Percentiles rank a stretch among this genome's conserved stretches.
Evolutionary conservation across 2,113 vertebrate species (phyloP).

Genomic region (Tor tambroides): DNA sequence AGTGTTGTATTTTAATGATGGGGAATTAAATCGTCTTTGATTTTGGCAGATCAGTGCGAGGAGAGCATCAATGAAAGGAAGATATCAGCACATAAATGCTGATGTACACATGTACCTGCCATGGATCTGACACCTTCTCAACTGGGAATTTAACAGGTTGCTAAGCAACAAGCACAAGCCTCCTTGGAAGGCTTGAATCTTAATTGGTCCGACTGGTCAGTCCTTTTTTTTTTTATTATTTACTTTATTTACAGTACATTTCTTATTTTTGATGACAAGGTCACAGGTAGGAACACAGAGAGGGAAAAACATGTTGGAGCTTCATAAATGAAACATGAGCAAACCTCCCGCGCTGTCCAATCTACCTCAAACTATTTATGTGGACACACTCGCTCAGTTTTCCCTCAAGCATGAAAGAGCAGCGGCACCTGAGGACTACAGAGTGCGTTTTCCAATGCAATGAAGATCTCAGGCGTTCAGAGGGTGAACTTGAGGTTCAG

Average conservation of each 20-base stretch:
- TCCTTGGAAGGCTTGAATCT: conserved; percentile 45
- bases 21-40: not conserved
- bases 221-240: conserved; percentile 1
- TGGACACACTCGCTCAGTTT: conserved; percentile 44
- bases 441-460: conserved; percentile 28
- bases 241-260: not conserved
- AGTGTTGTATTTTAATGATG: conserved; percentile 14
- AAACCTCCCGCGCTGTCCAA: conserved; percentile 40
- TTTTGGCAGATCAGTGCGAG: conserved; percentile 22
- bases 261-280: conserved; percentile 22
- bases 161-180: conserved; percentile 66
- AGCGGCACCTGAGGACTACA: conserved; percentile 35
- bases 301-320: conserved; percentile 18
- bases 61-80: conserved; percentile 40
- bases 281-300: not conserved
- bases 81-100: conserved; percentile 46
- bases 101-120: conserved; percentile 57
- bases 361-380: conserved; percentile 45
- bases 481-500: conserved; percentile 20
- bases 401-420: conserved; percentile 44
- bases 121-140: conserved; percentile 47
- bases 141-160: conserved; percentile 64
- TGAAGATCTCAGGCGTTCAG: conserved; percentile 37
- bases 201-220: conserved; percentile 47
- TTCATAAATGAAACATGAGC: conserved; percentile 51